Percentiles rank a stretch among this genome's conserved stretches.
phyloP scores from a whole-genome alignment of 2,797 vertebrate species.

The Staurois parvus region DNA sequence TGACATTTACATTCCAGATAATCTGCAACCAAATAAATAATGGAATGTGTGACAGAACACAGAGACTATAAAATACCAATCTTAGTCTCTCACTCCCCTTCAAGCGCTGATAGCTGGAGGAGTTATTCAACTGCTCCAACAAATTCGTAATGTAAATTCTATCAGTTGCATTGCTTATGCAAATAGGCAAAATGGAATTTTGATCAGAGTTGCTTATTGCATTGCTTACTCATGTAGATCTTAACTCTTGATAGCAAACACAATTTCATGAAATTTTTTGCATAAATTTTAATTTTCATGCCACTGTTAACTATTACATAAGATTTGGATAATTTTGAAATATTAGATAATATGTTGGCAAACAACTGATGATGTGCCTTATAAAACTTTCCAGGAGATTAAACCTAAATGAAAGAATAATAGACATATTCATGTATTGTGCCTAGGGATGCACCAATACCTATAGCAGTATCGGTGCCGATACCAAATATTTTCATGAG shows the following conservation, averaged over 20 bases:
- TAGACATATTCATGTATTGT: no score
- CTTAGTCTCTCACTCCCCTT: conserved; percentile 1
- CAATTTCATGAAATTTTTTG: background rate
- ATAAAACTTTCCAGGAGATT: no score
- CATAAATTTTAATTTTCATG: no score
- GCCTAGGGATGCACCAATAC: no score
- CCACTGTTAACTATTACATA: no score
- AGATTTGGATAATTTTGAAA: no score
- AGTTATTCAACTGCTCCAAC: conserved; percentile 17
- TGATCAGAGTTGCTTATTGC: conserved; percentile 25
- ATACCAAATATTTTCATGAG: no score
- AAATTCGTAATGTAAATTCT: conserved; percentile 42
- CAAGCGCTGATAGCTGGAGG: conserved; percentile 15
- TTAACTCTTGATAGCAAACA: conserved; percentile 9
- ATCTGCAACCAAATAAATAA: conserved; percentile 4
- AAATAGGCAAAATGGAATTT: conserved; percentile 28
- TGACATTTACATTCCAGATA: background rate
- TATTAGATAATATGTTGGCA: no score
- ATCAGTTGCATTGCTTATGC: conserved; percentile 22
- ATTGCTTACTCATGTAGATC: conserved; percentile 16
- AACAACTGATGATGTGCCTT: no score
- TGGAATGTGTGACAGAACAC: background rate
- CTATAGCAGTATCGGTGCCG: no score
- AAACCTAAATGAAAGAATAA: no score
- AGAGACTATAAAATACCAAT: conserved; percentile 14